Evolutionary conservation across 2,113 vertebrate species (phyloP).

Genomic region (Mobula hypostoma): DNA sequence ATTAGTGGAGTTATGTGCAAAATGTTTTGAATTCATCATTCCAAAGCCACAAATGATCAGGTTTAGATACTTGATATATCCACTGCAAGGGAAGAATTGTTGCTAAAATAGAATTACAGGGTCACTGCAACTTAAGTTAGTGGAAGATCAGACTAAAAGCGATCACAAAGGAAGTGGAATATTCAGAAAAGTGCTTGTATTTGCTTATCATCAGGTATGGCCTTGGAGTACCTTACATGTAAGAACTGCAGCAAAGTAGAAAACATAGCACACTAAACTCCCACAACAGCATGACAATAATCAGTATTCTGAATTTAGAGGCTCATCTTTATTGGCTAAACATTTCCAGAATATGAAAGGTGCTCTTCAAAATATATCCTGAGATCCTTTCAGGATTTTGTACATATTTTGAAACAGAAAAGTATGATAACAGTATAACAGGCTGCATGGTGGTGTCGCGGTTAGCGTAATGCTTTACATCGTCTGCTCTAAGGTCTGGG

Average conservation of each 20-base stretch:
- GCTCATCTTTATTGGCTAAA: not conserved
- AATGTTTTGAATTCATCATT: not conserved
- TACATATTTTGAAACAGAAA: not conserved
- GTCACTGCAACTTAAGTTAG: not conserved
- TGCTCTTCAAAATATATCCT: no score
- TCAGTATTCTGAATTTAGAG: not conserved
- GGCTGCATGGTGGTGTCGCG: no score
- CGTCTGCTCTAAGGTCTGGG: no score
- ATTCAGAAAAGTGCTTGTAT: not conserved
- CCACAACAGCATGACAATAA: not conserved
- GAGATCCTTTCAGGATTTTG: not conserved
- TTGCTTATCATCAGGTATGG: not conserved
- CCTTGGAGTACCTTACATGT: no score
- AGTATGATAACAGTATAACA: no score
- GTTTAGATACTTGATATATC: not conserved
- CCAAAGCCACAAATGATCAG: not conserved
- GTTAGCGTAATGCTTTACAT: no score
- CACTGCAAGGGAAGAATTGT: not conserved
- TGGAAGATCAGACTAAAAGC: not conserved
- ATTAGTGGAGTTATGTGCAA: conserved; percentile 12
- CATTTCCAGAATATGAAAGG: not conserved
- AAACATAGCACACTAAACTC: not conserved
- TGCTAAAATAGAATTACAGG: not conserved
- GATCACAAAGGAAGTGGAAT: not conserved
- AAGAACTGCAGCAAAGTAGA: no score